Base-by-base conservation (phyloP, 2,888 invertebrate species). In the Leptothorax acervorum region DNA sequence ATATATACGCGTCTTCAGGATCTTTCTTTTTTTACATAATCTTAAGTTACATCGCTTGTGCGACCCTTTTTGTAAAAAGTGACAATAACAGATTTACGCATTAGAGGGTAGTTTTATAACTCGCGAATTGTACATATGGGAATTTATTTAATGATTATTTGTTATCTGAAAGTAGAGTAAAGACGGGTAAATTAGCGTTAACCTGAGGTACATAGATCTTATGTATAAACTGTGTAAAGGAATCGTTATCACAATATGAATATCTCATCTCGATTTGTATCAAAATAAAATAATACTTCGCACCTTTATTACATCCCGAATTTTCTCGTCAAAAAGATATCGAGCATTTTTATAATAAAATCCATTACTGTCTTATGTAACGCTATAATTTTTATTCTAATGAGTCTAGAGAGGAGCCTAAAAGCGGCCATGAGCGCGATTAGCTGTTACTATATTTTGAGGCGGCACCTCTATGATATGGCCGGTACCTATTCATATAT, bases 201-300 rank as follows among this genome's bases (percentile, higher is more conserved):
- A 92, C 87, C 84, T 84, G 90, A 91, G 87, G 71, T 90, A 86
- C 62, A 63, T 83, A 89, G 86, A 87, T 28, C 57, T 42, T 42
- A 62, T 83, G 87, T 91, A 90, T 90, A 90, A 88, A 88, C 86
- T 79, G 88, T 92, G 89, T 90, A 92, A 89, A 90, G 76, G 82
- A 85, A 86, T 90, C 76, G 88, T 88, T 83, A 92, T 91, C 92
- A 91, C 92, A 90, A 90, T 87, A 84, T 76, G 84, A 92, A 86
- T 89, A 86, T 88, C 82, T 88, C 79, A 86, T 91, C 87, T 89
- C 87, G 73, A 92, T 92, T 93, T 90, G 85, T 92, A 87, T 62
- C 71, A 57, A 45, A 57, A 48, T 48, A 48, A 57, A 48, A 23
- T 35, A 60, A 66, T 6, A 28, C 15, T 63, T 15, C 9, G 23